Percentiles rank a stretch among this genome's conserved stretches.
Conservation (phyloP, 30 jellyfish, hydroid and myxozoan species). For the Cassiopea andromeda region DNA sequence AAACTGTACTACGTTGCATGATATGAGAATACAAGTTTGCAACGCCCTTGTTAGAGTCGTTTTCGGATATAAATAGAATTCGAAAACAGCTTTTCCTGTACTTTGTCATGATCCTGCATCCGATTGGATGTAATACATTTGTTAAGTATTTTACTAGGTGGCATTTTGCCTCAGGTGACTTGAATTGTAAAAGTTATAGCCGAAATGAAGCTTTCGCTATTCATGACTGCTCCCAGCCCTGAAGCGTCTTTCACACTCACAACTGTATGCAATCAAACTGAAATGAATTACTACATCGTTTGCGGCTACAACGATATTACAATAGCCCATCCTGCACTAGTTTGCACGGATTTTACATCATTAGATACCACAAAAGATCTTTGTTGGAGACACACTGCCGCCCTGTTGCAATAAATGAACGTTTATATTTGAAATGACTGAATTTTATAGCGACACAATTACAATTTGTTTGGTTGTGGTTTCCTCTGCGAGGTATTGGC, state of each 20-base stretch:
- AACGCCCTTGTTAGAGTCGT: too few relatives aligned
- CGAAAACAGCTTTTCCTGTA: too few relatives aligned
- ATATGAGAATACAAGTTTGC: too few relatives aligned
- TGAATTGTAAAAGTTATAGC: too few relatives aligned
- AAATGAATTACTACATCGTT: background rate
- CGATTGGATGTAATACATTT: too few relatives aligned
- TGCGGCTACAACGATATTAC: background rate
- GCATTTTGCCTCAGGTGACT: too few relatives aligned
- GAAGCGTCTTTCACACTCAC: background rate
- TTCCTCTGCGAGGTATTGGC: conserved; percentile 3
- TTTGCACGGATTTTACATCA: background rate
- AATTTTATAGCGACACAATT: background rate
- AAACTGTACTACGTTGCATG: too few relatives aligned
- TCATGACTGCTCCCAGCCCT: too few relatives aligned
- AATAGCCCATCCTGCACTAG: background rate
- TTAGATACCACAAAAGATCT: conserved; percentile 9
- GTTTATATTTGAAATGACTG: background rate
- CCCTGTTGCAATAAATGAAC: background rate
- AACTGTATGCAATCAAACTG: background rate
- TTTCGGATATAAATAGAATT: too few relatives aligned
- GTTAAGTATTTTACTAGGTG: too few relatives aligned
- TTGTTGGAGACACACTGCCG: conserved; percentile 17
- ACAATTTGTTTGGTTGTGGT: conserved; percentile 10
- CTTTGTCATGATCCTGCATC: too few relatives aligned
- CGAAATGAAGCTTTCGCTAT: too few relatives aligned